Evolutionary conservation across 2,797 vertebrate genomes (phyloP).

Genomic region (Siniperca scherzeri): DNA sequence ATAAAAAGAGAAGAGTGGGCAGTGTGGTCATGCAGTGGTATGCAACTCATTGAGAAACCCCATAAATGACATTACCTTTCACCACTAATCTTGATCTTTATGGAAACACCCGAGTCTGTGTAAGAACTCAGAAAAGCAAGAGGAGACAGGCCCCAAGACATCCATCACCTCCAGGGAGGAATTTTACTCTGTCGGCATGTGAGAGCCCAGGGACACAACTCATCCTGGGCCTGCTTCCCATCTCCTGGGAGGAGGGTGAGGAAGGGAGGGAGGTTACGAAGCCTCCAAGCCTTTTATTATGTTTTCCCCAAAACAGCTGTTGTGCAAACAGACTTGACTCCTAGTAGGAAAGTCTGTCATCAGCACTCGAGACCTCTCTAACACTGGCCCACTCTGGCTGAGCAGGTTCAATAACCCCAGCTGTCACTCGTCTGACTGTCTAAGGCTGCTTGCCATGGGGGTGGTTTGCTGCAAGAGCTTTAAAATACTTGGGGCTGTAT

Average conservation of each 20-base stretch:
- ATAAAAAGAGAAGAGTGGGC: conserved; percentile 20
- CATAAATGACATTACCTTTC: conserved; percentile 62
- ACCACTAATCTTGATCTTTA: conserved; percentile 66
- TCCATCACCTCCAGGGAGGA: conserved; percentile 81
- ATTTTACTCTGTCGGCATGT: conserved; percentile 77
- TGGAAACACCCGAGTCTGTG: conserved; percentile 67
- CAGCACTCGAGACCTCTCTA: conserved; percentile 70
- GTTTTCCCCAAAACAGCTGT: conserved; percentile 85
- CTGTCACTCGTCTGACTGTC: conserved; percentile 75
- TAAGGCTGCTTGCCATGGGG: conserved; percentile 50
- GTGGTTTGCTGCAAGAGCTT: conserved; percentile 69
- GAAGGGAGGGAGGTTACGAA: conserved; percentile 60
- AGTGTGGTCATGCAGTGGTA: conserved; percentile 28
- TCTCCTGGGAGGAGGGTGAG: conserved; percentile 56
- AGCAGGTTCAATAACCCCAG: conserved; percentile 79
- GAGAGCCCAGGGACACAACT: conserved; percentile 70
- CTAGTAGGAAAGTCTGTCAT: conserved; percentile 82
- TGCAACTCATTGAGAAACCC: conserved; percentile 49
- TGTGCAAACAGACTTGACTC: conserved; percentile 81
- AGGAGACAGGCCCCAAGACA: conserved; percentile 83
- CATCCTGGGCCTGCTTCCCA: conserved; percentile 65
- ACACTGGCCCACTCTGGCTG: conserved; percentile 61
- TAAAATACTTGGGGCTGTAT: conserved; percentile 67
- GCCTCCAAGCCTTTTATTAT: conserved; percentile 85
- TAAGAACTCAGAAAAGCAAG: conserved; percentile 78